Conservation (phyloP, 37 sponge, comb jelly and placozoan genomes). For the Cliona cf. orientalis region DNA sequence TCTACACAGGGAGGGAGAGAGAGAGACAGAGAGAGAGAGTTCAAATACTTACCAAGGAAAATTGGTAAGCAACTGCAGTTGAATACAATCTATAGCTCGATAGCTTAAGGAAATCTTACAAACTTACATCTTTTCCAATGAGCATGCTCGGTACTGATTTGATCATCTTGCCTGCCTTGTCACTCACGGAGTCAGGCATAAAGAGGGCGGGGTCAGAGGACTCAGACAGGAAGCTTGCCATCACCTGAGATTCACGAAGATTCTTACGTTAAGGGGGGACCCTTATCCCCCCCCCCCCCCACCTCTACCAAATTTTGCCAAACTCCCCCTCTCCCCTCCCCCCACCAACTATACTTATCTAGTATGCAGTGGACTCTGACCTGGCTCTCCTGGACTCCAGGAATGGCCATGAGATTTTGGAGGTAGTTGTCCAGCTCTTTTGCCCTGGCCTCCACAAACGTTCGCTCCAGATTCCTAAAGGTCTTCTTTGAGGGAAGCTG, state of each 20-base stretch:
- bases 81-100: not conserved
- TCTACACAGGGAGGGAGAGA: no score
- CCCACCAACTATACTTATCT: no score
- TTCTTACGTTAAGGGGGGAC: no score
- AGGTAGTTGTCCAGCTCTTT: conserved; percentile 56
- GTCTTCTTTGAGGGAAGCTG: conserved; percentile 59
- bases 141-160: conserved; percentile 41
- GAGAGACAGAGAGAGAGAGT: no score
- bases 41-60: no score
- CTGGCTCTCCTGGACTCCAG: conserved; percentile 6
- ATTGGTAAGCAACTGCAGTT: no score
- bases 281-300: no score
- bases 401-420: not conserved
- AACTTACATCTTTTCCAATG: conserved; percentile 59
- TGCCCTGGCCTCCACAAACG: conserved; percentile 55
- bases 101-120: not conserved
- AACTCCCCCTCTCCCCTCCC: no score
- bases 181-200: conserved; percentile 51
- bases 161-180: conserved; percentile 45
- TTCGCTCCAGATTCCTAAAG: conserved; percentile 55
- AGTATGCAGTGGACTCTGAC: no score
- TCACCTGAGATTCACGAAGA: conserved; percentile 35
- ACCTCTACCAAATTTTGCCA: no score
- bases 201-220: conserved; percentile 54
- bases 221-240: conserved; percentile 47